Evolutionary conservation across 2,113 vertebrate species (phyloP).

Genomic region (Phainopepla nitens): DNA sequence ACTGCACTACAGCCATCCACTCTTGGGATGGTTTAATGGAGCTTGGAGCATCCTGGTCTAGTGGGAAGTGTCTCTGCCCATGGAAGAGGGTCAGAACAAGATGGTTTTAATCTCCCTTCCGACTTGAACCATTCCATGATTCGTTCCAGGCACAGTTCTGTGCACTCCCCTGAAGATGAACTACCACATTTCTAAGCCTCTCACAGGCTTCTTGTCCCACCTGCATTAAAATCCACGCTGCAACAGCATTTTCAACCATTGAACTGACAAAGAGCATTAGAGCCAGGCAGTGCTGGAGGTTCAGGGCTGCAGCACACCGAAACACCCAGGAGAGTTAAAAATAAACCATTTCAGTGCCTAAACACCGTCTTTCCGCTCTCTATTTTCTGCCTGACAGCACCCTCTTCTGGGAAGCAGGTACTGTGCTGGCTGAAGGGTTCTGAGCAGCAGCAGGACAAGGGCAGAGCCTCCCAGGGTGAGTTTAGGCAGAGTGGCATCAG

Average conservation of each 20-base stretch:
- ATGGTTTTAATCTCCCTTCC: background rate
- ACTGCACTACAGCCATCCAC: background rate
- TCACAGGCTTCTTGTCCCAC: background rate
- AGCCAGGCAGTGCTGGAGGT: background rate
- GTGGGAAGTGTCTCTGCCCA: background rate
- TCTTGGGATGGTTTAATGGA: background rate
- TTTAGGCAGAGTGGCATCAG: background rate
- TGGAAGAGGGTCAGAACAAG: background rate
- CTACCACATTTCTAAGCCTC: background rate
- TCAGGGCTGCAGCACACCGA: background rate
- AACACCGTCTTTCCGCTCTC: accelerated
- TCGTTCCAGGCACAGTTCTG: background rate
- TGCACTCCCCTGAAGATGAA: background rate
- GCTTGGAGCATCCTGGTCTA: background rate
- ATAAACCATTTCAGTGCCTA: accelerated
- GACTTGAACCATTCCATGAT: background rate
- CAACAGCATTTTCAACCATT: background rate
- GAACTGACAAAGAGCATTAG: background rate
- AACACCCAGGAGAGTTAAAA: background rate
- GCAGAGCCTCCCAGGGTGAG: background rate
- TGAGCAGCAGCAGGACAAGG: background rate
- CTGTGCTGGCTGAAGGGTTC: background rate
- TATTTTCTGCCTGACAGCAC: conserved; percentile 55
- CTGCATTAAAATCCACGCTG: background rate
- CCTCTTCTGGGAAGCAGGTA: conserved; percentile 31